Percentiles rank a stretch among this genome's conserved stretches.
Conservation (phyloP, 2,113 vertebrate genomes). For the Scatophagus argus region DNA sequence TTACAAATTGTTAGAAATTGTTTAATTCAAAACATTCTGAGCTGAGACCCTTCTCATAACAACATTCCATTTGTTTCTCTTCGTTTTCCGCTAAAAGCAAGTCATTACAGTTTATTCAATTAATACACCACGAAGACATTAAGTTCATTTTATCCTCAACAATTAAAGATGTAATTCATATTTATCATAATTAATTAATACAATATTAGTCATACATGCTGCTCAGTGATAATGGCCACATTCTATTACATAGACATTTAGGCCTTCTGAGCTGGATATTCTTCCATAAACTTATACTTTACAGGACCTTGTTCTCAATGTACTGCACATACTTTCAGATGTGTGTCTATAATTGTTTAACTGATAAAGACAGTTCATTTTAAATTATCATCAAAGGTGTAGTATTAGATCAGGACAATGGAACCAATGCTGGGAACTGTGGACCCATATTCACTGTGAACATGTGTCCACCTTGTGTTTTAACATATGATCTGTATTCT, state of each 20-base stretch:
- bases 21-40: background rate
- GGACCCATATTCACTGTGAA: too few species aligned
- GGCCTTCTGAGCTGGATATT: background rate
- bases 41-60: background rate
- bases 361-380: too few species aligned
- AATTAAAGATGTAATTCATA: background rate
- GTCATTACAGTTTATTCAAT: background rate
- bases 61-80: background rate
- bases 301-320: background rate
- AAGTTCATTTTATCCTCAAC: background rate
- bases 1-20: background rate
- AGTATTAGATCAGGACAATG: background rate
- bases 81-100: background rate
- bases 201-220: background rate
- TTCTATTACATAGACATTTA: background rate
- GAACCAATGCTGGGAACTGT: too few species aligned
- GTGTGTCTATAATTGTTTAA: too few species aligned
- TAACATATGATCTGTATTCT: too few species aligned
- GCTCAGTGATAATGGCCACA: background rate
- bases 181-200: background rate
- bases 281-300: background rate
- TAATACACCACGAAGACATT: background rate
- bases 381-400: too few species aligned
- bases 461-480: too few species aligned
- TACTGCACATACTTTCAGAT: background rate